phyloP scores from a whole-genome alignment of 2,888 invertebrate species.

The Furcula furcula region DNA sequence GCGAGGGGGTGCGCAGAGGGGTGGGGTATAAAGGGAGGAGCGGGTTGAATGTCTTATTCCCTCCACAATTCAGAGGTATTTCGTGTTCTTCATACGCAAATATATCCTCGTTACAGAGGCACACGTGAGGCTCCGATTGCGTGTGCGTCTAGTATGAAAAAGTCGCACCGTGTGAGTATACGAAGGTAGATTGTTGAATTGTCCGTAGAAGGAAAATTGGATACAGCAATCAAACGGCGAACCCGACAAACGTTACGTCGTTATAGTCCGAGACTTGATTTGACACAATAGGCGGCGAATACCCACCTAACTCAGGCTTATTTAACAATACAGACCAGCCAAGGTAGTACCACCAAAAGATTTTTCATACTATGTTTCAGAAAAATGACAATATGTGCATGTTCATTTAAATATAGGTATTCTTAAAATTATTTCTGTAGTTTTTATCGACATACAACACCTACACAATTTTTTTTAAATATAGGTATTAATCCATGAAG shows the following conservation, averaged over 20 bases:
- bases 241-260: conserved; percentile 51
- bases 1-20: conserved; percentile 44
- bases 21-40: conserved; percentile 51
- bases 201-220: conserved; percentile 66
- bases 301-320: background rate
- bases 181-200: conserved; percentile 59
- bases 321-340: background rate
- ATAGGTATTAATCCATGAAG: too few species aligned
- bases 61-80: conserved; percentile 82
- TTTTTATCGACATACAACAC: too few species aligned
- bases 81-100: conserved; percentile 83
- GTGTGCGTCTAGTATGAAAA: conserved; percentile 65
- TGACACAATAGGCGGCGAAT: too few species aligned
- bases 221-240: conserved; percentile 66
- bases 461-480: too few species aligned
- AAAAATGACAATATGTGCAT: too few species aligned
- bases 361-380: too few species aligned
- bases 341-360: too few species aligned
- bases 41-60: conserved; percentile 81
- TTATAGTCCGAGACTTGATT: conserved; percentile 49
- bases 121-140: conserved; percentile 79
- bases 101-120: conserved; percentile 80
- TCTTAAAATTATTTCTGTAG: too few species aligned
- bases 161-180: conserved; percentile 49
- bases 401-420: too few species aligned